phyloP scores from a whole-genome alignment of 1,140 invertebrate genomes.

The Eupeodes corollae region DNA sequence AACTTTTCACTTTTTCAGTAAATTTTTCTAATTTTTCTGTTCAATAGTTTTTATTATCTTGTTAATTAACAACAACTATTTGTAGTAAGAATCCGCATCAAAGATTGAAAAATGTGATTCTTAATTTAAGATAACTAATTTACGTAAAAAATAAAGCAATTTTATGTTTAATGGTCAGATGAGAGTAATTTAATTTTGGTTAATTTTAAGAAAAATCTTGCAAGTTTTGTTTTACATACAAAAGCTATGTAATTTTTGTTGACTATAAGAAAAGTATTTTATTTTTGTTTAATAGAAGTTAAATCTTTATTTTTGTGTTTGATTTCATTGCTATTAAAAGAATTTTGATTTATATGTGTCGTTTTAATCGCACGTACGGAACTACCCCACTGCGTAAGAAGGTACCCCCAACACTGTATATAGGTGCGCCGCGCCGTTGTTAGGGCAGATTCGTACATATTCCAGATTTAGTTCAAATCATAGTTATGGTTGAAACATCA shows the following conservation, averaged over 20 bases:
- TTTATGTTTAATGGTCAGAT: background rate
- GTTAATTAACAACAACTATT: too few species aligned
- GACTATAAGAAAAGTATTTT: background rate
- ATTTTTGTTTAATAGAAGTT: too few species aligned
- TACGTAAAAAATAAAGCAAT: background rate
- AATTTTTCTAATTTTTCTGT: background rate
- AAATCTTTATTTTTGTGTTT: background rate
- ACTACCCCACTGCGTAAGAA: background rate
- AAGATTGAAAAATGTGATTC: too few species aligned
- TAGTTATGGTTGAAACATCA: background rate
- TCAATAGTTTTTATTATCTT: background rate
- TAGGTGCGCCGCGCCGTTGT: background rate
- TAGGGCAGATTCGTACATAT: background rate
- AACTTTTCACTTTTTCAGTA: slow-evolving; percentile 5
- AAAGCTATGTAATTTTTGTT: background rate
- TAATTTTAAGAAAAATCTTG: background rate
- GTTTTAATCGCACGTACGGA: background rate
- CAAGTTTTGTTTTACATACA: background rate
- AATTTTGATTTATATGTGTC: background rate
- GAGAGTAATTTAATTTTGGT: background rate
- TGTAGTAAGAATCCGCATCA: too few species aligned
- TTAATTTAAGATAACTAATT: background rate
- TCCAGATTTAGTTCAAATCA: background rate
- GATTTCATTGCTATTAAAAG: background rate
- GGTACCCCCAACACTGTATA: background rate